A percentile compares a stretch with the other conserved stretches of the same genome.
Evolutionary conservation across 2,113 vertebrate species (phyloP).

Genomic region (Edolisoma coerulescens): DNA sequence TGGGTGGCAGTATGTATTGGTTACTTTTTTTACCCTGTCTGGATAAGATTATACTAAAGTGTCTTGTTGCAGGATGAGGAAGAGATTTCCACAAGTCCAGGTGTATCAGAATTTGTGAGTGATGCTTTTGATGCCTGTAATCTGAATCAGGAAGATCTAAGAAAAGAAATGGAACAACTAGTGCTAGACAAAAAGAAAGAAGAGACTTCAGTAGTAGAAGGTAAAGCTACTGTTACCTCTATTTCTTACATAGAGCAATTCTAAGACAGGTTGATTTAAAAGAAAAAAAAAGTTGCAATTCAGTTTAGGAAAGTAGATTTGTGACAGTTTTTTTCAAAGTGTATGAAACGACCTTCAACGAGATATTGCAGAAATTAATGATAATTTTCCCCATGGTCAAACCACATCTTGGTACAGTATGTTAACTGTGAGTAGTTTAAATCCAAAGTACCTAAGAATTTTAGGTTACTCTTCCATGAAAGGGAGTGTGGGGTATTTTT

Average conservation of each 20-base stretch:
- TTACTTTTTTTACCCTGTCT: not conserved
- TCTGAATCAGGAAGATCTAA: constrained; percentile 91
- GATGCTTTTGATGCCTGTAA: constrained; percentile 89
- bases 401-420: not conserved
- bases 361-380: not conserved
- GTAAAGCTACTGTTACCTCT: constrained; percentile 58
- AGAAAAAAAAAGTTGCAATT: not conserved
- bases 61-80: constrained; percentile 82
- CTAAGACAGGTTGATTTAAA: not conserved
- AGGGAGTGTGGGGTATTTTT: not conserved
- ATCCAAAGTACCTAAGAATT: not conserved
- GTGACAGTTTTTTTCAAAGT: not conserved
- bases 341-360: not conserved
- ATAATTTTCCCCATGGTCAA: not conserved
- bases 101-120: constrained; percentile 95
- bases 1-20: not conserved
- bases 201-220: constrained; percentile 71
- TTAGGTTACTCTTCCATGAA: not conserved
- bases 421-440: not conserved
- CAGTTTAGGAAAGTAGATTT: not conserved
- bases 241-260: not conserved
- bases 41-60: not conserved
- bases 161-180: constrained; percentile 97
- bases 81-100: constrained; percentile 93
- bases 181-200: constrained; percentile 89